Conservation (phyloP, 2,113 vertebrate species). For the Rhinoderma darwinii region DNA sequence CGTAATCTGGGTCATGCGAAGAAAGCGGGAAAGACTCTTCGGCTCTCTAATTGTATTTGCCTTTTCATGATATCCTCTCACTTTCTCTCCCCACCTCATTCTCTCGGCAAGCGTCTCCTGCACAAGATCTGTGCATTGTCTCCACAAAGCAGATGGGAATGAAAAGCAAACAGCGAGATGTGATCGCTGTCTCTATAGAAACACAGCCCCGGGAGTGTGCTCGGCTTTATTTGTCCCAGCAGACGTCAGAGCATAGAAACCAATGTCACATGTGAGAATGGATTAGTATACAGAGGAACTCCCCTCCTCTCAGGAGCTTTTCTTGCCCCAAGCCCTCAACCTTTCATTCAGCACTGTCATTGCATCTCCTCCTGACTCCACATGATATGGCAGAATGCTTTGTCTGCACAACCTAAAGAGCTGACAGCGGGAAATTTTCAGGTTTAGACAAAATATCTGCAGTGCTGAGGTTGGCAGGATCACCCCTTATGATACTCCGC, state of each 20-base stretch:
- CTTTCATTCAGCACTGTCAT: conserved; percentile 52
- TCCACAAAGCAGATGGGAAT: conserved; percentile 34
- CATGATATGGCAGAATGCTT: conserved; percentile 55
- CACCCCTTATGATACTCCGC: neutral
- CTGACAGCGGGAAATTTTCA: conserved; percentile 42
- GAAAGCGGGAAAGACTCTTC: neutral
- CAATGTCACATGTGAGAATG: conserved; percentile 46
- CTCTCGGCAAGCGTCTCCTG: conserved; percentile 26
- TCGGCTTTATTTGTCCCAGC: conserved; percentile 35
- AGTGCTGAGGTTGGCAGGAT: conserved; percentile 28
- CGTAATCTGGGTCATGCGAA: conserved; percentile 41
- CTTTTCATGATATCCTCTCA: conserved; percentile 25
- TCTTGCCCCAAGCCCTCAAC: conserved; percentile 34
- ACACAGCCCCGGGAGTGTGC: conserved; percentile 25
- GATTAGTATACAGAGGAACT: conserved; percentile 34
- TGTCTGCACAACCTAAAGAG: conserved; percentile 51
- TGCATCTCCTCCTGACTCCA: conserved; percentile 42
- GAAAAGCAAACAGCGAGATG: conserved; percentile 32
- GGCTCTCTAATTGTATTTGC: conserved; percentile 6
- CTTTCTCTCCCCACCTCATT: conserved; percentile 9
- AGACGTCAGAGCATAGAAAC: conserved; percentile 9
- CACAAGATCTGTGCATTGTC: conserved; percentile 35
- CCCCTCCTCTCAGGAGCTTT: conserved; percentile 42
- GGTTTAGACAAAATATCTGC: conserved; percentile 47
- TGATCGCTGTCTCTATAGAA: conserved; percentile 39